Conservation (phyloP, 2,888 invertebrate genomes). For the Himalopsyche kuldschensis region DNA sequence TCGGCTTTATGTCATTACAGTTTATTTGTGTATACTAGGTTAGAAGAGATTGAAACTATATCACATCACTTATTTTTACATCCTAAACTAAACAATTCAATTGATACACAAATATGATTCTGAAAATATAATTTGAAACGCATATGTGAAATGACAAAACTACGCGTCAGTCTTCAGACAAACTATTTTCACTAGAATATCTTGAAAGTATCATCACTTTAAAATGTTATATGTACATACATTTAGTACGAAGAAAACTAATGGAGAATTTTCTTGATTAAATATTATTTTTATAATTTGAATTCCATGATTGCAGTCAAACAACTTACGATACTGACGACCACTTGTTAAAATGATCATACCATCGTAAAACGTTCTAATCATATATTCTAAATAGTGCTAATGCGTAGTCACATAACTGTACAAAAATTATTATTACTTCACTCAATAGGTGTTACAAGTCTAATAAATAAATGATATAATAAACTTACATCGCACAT, state of each 20-base stretch:
- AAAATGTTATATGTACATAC: too few species aligned
- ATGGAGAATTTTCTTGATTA: neutral
- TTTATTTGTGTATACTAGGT: too few species aligned
- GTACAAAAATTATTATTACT: neutral
- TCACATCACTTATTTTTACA: too few species aligned
- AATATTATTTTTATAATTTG: neutral
- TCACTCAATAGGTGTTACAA: neutral
- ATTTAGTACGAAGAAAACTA: neutral
- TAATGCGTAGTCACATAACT: neutral
- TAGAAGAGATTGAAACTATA: too few species aligned
- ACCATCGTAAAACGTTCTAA: neutral
- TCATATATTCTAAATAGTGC: neutral
- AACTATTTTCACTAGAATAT: too few species aligned
- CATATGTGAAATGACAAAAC: too few species aligned
- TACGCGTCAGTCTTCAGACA: too few species aligned
- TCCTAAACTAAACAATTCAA: too few species aligned
- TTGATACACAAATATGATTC: too few species aligned
- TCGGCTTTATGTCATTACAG: too few species aligned
- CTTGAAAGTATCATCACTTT: too few species aligned
- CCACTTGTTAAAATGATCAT: neutral
- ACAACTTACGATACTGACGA: neutral
- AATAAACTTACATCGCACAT: neutral
- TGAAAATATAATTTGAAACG: too few species aligned
- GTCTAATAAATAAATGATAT: neutral
- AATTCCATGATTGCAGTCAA: neutral